phyloP scores from a whole-genome alignment of 1,140 invertebrate species.

The Heliconius hewitsoni region DNA sequence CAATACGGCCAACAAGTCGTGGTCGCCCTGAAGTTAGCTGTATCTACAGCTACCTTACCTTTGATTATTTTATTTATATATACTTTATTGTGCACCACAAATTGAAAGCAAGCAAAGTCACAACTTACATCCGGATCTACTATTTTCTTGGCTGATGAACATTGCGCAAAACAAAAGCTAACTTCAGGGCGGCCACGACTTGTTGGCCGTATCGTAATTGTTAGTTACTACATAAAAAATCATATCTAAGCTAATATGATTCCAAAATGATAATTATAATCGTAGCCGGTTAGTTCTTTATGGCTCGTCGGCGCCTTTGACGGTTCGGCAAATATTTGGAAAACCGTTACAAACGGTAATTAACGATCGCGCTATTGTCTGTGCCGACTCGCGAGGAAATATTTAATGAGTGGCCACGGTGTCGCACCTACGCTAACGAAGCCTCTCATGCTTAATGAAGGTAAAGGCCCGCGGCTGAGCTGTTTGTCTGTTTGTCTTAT shows the following conservation, averaged over 20 bases:
- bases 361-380: constrained; percentile 67
- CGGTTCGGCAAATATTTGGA: constrained; percentile 73
- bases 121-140: too few species aligned
- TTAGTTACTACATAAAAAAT: not conserved
- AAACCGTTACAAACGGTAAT: constrained; percentile 66
- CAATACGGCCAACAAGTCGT: too few species aligned
- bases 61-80: too few species aligned
- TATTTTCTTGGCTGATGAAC: too few species aligned
- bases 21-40: too few species aligned
- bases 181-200: too few species aligned
- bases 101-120: too few species aligned
- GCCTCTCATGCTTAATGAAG: constrained; percentile 49
- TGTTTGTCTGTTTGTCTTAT: constrained; percentile 68
- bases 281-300: constrained; percentile 38
- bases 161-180: too few species aligned
- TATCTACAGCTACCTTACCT: too few species aligned
- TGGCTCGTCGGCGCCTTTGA: constrained; percentile 67
- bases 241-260: not conserved
- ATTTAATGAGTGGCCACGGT: constrained; percentile 75
- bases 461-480: constrained; percentile 61
- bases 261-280: constrained; percentile 37
- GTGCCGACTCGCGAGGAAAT: constrained; percentile 68
- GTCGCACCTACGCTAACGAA: constrained; percentile 65
- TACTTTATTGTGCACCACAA: too few species aligned
- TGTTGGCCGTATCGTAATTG: not conserved